phyloP scores from a whole-genome alignment of 2,888 invertebrate species.

The Deilephila porcellus region DNA sequence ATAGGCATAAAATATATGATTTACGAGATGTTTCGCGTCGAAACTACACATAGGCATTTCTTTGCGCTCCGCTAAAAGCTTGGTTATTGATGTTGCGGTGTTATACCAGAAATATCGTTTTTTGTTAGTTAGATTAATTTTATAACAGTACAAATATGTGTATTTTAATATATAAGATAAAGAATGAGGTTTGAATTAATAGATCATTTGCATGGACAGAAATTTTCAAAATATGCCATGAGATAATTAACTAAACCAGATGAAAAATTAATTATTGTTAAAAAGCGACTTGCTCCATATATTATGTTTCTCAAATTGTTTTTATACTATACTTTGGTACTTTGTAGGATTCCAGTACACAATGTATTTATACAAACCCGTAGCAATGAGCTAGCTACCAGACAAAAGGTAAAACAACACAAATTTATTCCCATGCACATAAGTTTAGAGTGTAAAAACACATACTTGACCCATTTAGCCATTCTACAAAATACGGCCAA shows the following conservation, averaged over 20 bases:
- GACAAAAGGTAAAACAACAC: not conserved
- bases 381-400: not conserved
- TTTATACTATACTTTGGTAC: too few relatives aligned
- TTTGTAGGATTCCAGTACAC: too few relatives aligned
- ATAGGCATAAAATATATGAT: not conserved
- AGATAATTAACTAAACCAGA: too few relatives aligned
- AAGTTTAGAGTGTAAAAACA: not conserved
- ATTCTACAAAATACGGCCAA: not conserved
- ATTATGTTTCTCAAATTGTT: too few relatives aligned
- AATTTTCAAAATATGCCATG: too few relatives aligned
- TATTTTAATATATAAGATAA: not conserved
- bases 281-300: too few relatives aligned
- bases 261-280: too few relatives aligned
- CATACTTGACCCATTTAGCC: slow-evolving; percentile 17
- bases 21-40: not conserved
- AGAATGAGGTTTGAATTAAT: not conserved
- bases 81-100: not conserved
- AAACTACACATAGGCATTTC: not conserved
- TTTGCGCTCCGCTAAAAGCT: not conserved
- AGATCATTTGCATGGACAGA: too few relatives aligned
- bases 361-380: too few relatives aligned
- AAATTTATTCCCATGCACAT: not conserved
- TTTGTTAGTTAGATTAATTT: not conserved
- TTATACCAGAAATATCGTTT: not conserved
- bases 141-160: not conserved